phyloP scores from a whole-genome alignment of 2,113 vertebrate genomes.

The Thermophis baileyi region DNA sequence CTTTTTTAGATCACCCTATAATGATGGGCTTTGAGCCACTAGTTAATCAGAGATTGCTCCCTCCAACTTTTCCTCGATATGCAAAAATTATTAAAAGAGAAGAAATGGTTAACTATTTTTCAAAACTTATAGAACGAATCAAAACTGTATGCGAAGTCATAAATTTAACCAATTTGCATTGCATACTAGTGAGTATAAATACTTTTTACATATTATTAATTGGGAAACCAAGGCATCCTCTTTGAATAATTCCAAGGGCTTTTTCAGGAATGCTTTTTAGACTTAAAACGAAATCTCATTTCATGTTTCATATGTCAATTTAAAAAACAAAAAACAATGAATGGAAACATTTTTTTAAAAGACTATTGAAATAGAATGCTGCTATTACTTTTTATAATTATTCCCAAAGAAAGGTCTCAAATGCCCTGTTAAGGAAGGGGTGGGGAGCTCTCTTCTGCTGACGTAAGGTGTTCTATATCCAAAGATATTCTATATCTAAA shows the following conservation, averaged over 20 bases:
- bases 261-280: neutral
- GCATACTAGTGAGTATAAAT: conserved; percentile 85
- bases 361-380: neutral
- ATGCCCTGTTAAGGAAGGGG: neutral
- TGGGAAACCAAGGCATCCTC: neutral
- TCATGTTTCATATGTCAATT: neutral
- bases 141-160: conserved; percentile 97
- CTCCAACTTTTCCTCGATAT: conserved; percentile 96
- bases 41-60: conserved; percentile 96
- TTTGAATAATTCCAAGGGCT: neutral
- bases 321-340: neutral
- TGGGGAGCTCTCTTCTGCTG: neutral
- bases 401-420: neutral
- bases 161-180: conserved; percentile 92
- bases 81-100: conserved; percentile 99
- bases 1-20: conserved; percentile 89
- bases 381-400: neutral
- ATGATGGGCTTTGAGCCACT: conserved; percentile 99
- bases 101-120: conserved; percentile 97
- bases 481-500: neutral
- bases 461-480: neutral
- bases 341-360: neutral
- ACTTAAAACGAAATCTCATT: neutral
- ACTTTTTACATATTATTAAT: conserved; percentile 22
- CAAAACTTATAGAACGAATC: conserved; percentile 93